Evolutionary conservation across 2,113 vertebrate species (phyloP).

Genomic region (Hiodon tergisus): DNA sequence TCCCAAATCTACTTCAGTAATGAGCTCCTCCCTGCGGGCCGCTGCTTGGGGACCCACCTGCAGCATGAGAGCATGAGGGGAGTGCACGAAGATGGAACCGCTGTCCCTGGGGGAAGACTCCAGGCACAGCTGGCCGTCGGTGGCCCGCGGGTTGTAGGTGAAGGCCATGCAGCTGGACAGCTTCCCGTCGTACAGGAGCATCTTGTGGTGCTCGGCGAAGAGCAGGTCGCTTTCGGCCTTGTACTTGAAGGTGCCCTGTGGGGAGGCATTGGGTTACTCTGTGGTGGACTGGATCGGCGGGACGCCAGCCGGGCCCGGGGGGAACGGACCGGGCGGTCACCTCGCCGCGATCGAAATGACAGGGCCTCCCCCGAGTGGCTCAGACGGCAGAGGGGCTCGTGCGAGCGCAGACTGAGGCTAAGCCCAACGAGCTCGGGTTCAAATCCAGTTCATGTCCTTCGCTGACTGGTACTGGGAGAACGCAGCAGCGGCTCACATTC

Average conservation of each 20-base stretch:
- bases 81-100: slow-evolving; percentile 93
- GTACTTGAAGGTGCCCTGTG: slow-evolving; percentile 91
- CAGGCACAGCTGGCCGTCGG: slow-evolving; percentile 94
- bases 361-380: too few relatives aligned
- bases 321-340: too few relatives aligned
- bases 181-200: slow-evolving; percentile 88
- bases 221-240: slow-evolving; percentile 93
- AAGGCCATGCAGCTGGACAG: slow-evolving; percentile 85
- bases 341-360: too few relatives aligned
- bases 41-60: slow-evolving; percentile 65
- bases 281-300: too few relatives aligned
- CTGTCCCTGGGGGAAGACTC: slow-evolving; percentile 96
- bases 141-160: slow-evolving; percentile 91
- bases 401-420: background rate
- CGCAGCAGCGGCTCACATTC: background rate
- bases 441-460: background rate
- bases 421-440: background rate
- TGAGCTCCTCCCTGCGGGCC: slow-evolving; percentile 29
- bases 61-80: slow-evolving; percentile 96
- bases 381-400: too few relatives aligned
- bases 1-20: background rate
- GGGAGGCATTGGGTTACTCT: background rate
- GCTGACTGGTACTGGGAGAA: background rate
- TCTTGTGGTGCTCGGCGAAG: slow-evolving; percentile 91
- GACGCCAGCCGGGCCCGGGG: too few relatives aligned